Conservation (phyloP, 2,113 vertebrate genomes). For the Strix aluco region DNA sequence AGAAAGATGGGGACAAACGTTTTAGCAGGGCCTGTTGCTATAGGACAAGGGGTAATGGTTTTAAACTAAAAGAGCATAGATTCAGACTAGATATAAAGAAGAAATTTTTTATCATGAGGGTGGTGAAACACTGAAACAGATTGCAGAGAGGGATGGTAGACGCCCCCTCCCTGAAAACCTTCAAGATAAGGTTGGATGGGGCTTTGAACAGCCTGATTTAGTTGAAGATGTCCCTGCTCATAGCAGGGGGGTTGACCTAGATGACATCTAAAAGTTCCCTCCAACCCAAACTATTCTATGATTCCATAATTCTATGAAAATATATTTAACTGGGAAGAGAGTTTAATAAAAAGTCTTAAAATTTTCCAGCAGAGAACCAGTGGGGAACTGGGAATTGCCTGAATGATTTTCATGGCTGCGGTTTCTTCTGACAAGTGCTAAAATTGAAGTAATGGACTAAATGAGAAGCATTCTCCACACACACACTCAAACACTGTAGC, state of each 20-base stretch:
- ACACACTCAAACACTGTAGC: background rate
- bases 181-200: no score
- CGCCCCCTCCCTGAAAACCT: no score
- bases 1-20: no score
- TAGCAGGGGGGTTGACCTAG: background rate
- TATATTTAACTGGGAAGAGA: background rate
- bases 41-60: no score
- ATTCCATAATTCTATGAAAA: background rate
- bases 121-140: no score
- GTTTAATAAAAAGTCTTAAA: background rate
- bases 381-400: background rate
- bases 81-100: no score
- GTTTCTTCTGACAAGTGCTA: background rate
- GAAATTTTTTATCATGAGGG: no score
- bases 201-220: background rate
- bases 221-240: background rate
- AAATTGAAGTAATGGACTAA: background rate
- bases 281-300: background rate
- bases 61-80: no score
- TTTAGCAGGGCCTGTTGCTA: no score
- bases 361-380: background rate
- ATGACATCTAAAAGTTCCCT: background rate
- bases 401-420: background rate
- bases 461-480: background rate
- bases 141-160: no score